Base-by-base conservation (phyloP, 2,888 invertebrate species). In the Sminthurides aquaticus region DNA sequence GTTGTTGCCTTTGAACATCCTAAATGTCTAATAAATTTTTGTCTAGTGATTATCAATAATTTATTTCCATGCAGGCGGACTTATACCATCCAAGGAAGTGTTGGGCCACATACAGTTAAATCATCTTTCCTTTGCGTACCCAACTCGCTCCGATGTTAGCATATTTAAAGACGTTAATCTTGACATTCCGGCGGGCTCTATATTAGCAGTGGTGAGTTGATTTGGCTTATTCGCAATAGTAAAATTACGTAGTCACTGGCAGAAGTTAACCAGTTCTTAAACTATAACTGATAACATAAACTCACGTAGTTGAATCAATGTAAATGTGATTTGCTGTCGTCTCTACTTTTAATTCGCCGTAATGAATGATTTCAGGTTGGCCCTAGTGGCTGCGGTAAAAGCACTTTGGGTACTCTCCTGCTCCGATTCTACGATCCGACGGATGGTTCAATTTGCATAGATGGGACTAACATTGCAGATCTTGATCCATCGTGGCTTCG, bases 371-470 rank as follows among this genome's bases (percentile, higher is more conserved):
- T 57, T 28, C 11, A 62, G 62, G 62, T 57, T 49, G 97, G 98
- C 0, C 82, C 91, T 0, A 95, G 94, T 66, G 97, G 97, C 0
- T 91, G 91, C 27, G 98, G 98, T 0, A 98, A 98, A 79, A 94
- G 93, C 58, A 97, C 98, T 0, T 81, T 97, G 65, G 92, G 90
- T 0, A 82, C 88, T 1, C 81, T 98, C 1, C 81, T 98, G 68
- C 79, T 97, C 58, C 82, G 96, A 75, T 80, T 91, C 0, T 97
- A 97, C 77, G 94, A 96, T 77, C 94, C 95, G 0, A 79, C 81
- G 2, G 75, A 78, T 66, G 94, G 94, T 0, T 77, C 77, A 5
- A 82, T 97, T 60, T 77, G 83, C 57, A 77, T 97, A 25, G 97
- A 97, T 77, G 89, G 88, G 3, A 78, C 84, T 1, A 85, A 92